Conservation (phyloP, 2,797 vertebrate genomes). For the Arrhamphus sclerolepis region DNA sequence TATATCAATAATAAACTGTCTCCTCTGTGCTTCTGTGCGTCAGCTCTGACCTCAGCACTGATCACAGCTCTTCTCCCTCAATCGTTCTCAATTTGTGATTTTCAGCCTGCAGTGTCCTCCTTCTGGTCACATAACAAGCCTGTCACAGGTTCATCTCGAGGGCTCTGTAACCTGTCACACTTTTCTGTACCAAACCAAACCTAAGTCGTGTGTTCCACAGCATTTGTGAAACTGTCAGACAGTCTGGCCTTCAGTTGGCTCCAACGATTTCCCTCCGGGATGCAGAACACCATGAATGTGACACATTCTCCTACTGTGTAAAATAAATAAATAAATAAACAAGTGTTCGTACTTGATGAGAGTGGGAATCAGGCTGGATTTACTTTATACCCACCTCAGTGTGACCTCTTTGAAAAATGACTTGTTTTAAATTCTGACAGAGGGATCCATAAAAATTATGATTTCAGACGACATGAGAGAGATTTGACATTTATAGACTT, state of each 20-base stretch:
- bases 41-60: slow-evolving; percentile 30
- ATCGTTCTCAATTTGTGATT: slow-evolving; percentile 38
- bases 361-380: too few relatives aligned
- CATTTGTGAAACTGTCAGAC: slow-evolving; percentile 21
- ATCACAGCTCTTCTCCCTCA: slow-evolving; percentile 18
- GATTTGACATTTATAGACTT: not conserved
- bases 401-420: too few relatives aligned
- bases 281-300: not conserved
- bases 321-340: not conserved
- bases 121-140: slow-evolving; percentile 48
- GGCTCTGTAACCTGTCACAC: slow-evolving; percentile 48
- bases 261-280: too few relatives aligned
- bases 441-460: not conserved
- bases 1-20: not conserved
- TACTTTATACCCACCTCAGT: too few relatives aligned
- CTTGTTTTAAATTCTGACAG: too few relatives aligned
- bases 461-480: too few relatives aligned
- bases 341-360: not conserved
- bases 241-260: not conserved
- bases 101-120: slow-evolving; percentile 46
- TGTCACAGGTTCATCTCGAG: slow-evolving; percentile 36
- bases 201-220: slow-evolving; percentile 33
- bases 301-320: not conserved
- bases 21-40: slow-evolving; percentile 10
- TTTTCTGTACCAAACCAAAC: slow-evolving; percentile 24